Evolutionary conservation across 2,888 invertebrate genomes (phyloP).

Genomic region (Tanytarsus gracilentus): DNA sequence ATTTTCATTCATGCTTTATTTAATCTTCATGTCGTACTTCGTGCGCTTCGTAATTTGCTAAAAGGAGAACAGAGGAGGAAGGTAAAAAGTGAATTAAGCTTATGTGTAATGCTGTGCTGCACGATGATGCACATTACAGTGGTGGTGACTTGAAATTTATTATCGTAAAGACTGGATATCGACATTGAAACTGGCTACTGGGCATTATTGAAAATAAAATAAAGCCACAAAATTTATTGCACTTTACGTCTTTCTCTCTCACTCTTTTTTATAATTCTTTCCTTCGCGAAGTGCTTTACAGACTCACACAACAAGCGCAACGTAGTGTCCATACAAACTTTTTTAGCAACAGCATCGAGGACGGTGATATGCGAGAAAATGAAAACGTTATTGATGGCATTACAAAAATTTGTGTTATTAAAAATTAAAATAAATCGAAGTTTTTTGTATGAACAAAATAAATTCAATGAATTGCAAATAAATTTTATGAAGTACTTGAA

Average conservation of each 20-base stretch:
- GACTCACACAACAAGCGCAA: not conserved
- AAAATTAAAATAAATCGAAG: slow-evolving; percentile 23
- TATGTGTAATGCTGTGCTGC: slow-evolving; percentile 1
- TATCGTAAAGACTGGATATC: slow-evolving; percentile 42
- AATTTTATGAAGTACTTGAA: too few relatives aligned
- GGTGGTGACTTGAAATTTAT: slow-evolving; percentile 38
- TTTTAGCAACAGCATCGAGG: too few relatives aligned
- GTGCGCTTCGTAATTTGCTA: slow-evolving; percentile 8
- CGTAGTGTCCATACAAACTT: slow-evolving; percentile 5
- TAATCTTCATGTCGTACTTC: slow-evolving; percentile 14
- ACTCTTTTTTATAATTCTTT: not conserved
- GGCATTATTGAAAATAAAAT: slow-evolving; percentile 35
- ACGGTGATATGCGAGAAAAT: not conserved
- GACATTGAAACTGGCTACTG: slow-evolving; percentile 44
- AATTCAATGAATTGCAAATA: too few relatives aligned
- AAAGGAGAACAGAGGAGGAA: not conserved
- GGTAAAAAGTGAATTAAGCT: slow-evolving; percentile 6
- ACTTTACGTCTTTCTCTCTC: not conserved
- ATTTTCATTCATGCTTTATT: slow-evolving; percentile 26
- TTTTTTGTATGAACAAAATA: too few relatives aligned
- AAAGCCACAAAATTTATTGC: slow-evolving; percentile 26
- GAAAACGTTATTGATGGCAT: slow-evolving; percentile 24
- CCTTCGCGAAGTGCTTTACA: slow-evolving; percentile 1
- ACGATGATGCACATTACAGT: not conserved
- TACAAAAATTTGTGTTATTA: slow-evolving; percentile 27